A percentile compares a stretch with the other conserved stretches of the same genome.
Evolutionary conservation across 2,113 vertebrate genomes (phyloP).

Genomic region (Raja brachyura): DNA sequence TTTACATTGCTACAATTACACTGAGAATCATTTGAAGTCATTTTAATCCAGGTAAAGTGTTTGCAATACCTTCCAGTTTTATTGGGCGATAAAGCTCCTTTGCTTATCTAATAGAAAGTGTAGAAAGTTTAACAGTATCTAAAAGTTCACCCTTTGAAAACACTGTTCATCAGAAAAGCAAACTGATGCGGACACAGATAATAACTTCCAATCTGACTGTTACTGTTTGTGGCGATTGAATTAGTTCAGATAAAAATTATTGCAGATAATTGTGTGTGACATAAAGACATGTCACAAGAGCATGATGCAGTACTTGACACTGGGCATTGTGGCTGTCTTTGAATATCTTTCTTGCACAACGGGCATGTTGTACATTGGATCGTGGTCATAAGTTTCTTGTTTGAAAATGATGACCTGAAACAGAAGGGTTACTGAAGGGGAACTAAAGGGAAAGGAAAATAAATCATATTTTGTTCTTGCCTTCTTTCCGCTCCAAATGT

Average conservation of each 20-base stretch:
- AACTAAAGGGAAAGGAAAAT: neutral
- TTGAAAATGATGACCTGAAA: neutral
- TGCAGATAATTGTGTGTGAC: neutral
- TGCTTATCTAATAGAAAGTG: neutral
- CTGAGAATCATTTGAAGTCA: neutral
- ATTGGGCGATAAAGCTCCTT: neutral
- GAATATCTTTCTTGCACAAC: neutral
- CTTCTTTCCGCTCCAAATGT: neutral
- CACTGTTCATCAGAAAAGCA: neutral
- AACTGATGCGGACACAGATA: neutral
- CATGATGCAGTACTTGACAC: neutral
- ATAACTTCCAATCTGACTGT: neutral
- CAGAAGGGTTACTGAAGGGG: neutral
- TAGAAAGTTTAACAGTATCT: neutral
- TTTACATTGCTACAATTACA: neutral
- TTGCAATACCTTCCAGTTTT: neutral
- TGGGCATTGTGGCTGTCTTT: neutral
- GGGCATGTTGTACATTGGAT: neutral
- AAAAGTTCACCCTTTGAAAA: neutral
- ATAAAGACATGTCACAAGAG: neutral
- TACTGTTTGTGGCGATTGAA: neutral
- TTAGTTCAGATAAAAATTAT: neutral
- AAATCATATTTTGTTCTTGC: neutral
- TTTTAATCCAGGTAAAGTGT: neutral
- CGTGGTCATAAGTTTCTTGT: neutral